phyloP scores from a whole-genome alignment of 2,888 invertebrate genomes.

The Lasioglossum oenotherae region DNA sequence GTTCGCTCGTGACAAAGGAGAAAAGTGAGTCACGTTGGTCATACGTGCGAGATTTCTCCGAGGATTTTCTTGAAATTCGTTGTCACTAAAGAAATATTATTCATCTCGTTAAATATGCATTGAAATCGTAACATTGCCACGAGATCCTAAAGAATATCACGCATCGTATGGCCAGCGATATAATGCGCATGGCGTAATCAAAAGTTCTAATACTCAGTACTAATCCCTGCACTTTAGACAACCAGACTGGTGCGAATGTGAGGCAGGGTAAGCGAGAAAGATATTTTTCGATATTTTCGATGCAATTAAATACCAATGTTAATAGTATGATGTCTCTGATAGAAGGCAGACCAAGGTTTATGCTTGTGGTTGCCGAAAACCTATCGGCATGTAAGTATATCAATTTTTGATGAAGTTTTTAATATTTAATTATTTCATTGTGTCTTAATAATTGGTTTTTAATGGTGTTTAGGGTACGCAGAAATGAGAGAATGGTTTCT shows the following conservation, averaged over 20 bases:
- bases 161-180: conserved; percentile 62
- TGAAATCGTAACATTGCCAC: background rate
- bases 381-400: conserved; percentile 51
- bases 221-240: conserved; percentile 72
- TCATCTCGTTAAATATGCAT: background rate
- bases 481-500: conserved; percentile 23
- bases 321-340: background rate
- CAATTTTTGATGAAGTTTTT: background rate
- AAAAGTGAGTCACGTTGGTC: conserved; percentile 72
- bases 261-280: conserved; percentile 68
- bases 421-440: background rate
- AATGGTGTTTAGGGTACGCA: conserved; percentile 28
- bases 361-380: conserved; percentile 67
- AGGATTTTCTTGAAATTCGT: conserved; percentile 7
- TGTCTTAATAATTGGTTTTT: background rate
- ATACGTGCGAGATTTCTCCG: conserved; percentile 54
- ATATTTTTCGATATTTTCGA: background rate
- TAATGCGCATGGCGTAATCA: conserved; percentile 50
- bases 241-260: conserved; percentile 70
- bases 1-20: conserved; percentile 53
- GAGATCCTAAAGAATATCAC: conserved; percentile 41
- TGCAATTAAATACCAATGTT: background rate
- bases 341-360: conserved; percentile 57
- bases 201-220: conserved; percentile 75
- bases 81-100: background rate